phyloP scores from a whole-genome alignment of 2,888 invertebrate genomes.

The Scaptomyza tumidula region DNA sequence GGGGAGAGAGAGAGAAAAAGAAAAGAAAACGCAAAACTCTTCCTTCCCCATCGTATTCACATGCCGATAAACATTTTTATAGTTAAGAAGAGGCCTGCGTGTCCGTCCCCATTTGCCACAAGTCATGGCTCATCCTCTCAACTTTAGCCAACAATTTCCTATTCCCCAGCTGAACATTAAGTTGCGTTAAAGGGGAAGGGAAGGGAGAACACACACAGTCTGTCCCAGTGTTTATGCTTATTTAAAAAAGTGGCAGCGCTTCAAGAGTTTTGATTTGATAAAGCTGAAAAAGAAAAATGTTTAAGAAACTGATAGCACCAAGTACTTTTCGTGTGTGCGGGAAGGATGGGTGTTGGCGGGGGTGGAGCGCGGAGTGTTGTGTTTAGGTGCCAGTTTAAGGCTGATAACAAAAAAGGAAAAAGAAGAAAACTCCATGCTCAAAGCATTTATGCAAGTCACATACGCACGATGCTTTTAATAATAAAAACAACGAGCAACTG shows the following conservation, averaged over 20 bases:
- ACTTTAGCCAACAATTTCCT: conserved; percentile 28
- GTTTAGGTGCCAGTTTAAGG: conserved; percentile 52
- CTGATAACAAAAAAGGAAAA: too few relatives aligned
- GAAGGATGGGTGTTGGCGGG: neutral
- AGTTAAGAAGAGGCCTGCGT: conserved; percentile 53
- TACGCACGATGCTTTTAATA: conserved; percentile 77
- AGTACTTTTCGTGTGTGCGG: conserved; percentile 3
- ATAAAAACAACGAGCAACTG: conserved; percentile 74
- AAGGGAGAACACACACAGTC: too few relatives aligned
- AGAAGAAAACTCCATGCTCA: conserved; percentile 38
- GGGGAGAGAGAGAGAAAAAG: too few relatives aligned
- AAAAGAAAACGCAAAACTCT: neutral
- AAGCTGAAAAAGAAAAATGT: conserved; percentile 61
- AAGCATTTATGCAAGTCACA: conserved; percentile 76
- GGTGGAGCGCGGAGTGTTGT: conserved; percentile 4
- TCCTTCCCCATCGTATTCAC: conserved; percentile 8
- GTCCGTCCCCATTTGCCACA: conserved; percentile 50
- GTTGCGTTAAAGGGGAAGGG: conserved; percentile 12
- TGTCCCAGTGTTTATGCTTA: conserved; percentile 73
- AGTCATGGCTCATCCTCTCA: conserved; percentile 70
- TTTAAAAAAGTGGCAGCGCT: conserved; percentile 74
- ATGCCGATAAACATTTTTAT: conserved; percentile 76
- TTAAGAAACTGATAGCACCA: conserved; percentile 49
- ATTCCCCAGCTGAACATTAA: conserved; percentile 78
- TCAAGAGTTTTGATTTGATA: conserved; percentile 78